Percentiles rank a stretch among this genome's conserved stretches.
phyloP scores from a whole-genome alignment of 2,113 vertebrate species.

The Lepidiolamprologus cunningtoni region DNA sequence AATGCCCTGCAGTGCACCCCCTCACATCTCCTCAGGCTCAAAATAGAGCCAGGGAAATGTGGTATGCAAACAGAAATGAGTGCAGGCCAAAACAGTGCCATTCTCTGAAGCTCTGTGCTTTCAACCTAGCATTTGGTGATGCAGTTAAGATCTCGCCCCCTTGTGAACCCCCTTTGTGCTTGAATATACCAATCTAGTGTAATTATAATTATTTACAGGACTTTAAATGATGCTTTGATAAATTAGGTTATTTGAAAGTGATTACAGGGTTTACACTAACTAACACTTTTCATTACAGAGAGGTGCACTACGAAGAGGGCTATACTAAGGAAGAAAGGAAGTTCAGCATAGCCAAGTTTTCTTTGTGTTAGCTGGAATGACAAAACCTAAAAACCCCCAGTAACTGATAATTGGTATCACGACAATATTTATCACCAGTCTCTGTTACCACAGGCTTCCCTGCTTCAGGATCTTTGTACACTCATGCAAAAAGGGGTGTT shows the following conservation, averaged over 20 bases:
- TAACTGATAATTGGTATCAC: not conserved
- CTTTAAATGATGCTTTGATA: not conserved
- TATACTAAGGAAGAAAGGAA: not conserved
- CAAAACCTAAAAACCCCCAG: not conserved
- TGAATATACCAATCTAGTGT: not conserved
- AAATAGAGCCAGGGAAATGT: constrained; percentile 40
- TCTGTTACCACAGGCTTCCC: not conserved
- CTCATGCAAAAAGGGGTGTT: not conserved
- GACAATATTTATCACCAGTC: not conserved
- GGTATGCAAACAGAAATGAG: constrained; percentile 36
- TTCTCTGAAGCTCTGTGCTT: not conserved
- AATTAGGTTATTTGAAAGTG: not conserved
- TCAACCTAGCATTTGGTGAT: not conserved
- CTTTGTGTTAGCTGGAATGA: not conserved
- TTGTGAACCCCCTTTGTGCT: not conserved
- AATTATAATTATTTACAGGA: not conserved
- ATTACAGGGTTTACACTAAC: not conserved
- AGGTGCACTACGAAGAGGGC: rapidly evolving
- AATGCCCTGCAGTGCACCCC: constrained; percentile 5
- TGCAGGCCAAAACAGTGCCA: constrained; percentile 5
- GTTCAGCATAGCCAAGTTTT: not conserved
- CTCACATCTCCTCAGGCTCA: constrained; percentile 15
- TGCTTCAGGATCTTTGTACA: not conserved
- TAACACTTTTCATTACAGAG: not conserved
- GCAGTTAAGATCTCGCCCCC: not conserved